These are phyloP conservation scores for Clarias batrachus DNA, from an alignment of 2,113 vertebrate species.

Conservation along the genomic window DNA sequence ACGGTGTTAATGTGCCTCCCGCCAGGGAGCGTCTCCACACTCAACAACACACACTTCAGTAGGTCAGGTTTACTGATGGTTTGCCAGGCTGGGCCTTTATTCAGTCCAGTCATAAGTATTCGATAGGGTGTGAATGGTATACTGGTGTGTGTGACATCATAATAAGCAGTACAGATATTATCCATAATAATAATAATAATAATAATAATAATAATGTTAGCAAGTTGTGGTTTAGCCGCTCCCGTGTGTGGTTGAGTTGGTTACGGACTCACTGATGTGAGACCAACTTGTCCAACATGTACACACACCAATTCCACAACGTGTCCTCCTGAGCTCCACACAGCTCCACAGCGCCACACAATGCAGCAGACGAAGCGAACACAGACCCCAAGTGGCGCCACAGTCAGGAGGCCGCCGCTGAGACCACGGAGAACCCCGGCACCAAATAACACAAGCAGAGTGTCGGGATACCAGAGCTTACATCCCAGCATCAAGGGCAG, in stretches of 20 bases:
- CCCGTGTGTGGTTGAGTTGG: not conserved
- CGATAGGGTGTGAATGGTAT: not conserved
- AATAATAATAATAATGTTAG: not conserved
- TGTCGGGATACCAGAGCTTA: not conserved
- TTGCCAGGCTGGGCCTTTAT: not conserved
- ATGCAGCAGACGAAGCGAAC: not conserved
- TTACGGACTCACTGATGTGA: not conserved
- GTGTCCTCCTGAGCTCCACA: not conserved
- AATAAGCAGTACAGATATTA: not conserved
- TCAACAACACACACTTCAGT: not conserved
- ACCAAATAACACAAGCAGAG: not conserved
- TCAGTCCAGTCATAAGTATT: not conserved
- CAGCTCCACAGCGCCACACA: not conserved
- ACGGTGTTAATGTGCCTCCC: slow-evolving; percentile 5
- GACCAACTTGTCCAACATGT: not conserved
- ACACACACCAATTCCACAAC: too few species aligned
- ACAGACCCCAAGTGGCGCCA: not conserved
- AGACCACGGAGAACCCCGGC: slow-evolving; percentile 1
- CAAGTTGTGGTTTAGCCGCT: not conserved
- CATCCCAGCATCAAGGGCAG: not conserved
- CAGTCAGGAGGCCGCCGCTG: not conserved
- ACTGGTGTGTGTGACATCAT: not conserved
- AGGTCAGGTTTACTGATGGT: not conserved
- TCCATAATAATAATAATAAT: not conserved
- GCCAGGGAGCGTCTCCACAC: not conserved